Percentiles rank a stretch among this genome's conserved stretches.
These are phyloP conservation scores for Clarias pachynema DNA, from an alignment of 2,797 vertebrate species.

Conservation along the genomic window DNA sequence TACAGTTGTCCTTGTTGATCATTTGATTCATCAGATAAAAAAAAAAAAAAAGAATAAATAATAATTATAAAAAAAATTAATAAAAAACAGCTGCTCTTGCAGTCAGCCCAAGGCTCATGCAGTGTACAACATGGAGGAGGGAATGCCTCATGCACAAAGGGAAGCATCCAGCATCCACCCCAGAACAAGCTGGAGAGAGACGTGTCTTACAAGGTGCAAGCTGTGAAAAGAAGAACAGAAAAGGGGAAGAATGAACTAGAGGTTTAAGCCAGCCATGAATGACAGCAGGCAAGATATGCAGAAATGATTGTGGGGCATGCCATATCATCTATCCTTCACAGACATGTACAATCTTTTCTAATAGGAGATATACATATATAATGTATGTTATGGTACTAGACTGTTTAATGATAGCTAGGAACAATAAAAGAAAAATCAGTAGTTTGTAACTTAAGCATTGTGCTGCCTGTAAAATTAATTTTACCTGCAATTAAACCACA, in stretches of 20 bases:
- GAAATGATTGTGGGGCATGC: not conserved
- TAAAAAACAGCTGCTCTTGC: constrained; percentile 23
- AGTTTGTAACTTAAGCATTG: not conserved
- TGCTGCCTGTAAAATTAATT: not conserved
- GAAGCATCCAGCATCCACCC: constrained; percentile 52
- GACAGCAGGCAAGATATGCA: not conserved
- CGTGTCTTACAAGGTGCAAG: constrained; percentile 65
- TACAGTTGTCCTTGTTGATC: constrained; percentile 8
- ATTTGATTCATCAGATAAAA: constrained; percentile 18
- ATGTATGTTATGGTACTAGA: not conserved
- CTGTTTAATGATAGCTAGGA: not conserved
- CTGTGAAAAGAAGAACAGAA: constrained; percentile 54
- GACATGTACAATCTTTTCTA: not conserved
- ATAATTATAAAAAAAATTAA: too few relatives aligned
- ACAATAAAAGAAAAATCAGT: not conserved
- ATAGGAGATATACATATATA: not conserved
- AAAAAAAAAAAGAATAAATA: too few relatives aligned
- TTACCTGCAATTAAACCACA: not conserved
- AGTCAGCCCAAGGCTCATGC: constrained; percentile 58
- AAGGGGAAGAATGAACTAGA: not conserved
- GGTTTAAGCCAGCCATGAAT: not conserved
- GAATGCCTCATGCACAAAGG: constrained; percentile 54
- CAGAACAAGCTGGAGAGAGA: constrained; percentile 48
- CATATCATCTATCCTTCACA: too few relatives aligned
- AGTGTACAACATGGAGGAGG: constrained; percentile 63